phyloP scores from a whole-genome alignment of 2,888 invertebrate genomes.

The Miltochrista miniata region DNA sequence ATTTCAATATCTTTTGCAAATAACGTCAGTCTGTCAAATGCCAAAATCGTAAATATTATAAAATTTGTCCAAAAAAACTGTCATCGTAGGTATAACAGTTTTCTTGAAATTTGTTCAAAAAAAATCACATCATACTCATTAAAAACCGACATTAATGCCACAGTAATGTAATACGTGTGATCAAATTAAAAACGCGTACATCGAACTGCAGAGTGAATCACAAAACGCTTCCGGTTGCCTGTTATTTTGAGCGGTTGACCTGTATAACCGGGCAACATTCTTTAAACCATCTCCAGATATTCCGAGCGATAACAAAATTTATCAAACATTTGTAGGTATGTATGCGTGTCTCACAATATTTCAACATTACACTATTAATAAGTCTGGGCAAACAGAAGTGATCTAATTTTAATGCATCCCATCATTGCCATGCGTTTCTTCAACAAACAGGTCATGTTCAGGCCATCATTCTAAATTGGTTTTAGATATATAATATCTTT shows the following conservation, averaged over 20 bases:
- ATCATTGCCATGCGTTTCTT: too few species aligned
- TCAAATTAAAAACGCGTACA: constrained; percentile 38
- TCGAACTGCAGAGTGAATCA: constrained; percentile 60
- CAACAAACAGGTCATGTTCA: too few species aligned
- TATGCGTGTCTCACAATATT: constrained; percentile 29
- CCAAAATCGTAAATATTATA: too few species aligned
- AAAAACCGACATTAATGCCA: too few species aligned
- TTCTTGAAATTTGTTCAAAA: constrained; percentile 3
- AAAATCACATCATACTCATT: too few species aligned
- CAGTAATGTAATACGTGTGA: constrained; percentile 11
- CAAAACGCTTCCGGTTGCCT: constrained; percentile 54
- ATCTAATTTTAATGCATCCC: too few species aligned
- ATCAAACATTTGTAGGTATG: constrained; percentile 29
- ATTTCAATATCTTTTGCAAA: too few species aligned
- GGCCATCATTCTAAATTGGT: too few species aligned
- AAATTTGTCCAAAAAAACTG: too few species aligned
- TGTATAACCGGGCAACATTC: constrained; percentile 53
- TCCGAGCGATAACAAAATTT: constrained; percentile 47
- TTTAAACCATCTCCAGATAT: constrained; percentile 43
- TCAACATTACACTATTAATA: constrained; percentile 19
- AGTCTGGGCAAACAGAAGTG: too few species aligned
- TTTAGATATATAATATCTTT: too few species aligned
- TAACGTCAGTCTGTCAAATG: too few species aligned
- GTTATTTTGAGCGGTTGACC: constrained; percentile 63
- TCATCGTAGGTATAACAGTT: constrained; percentile 4